A percentile compares a stretch with the other conserved stretches of the same genome.
Conservation (phyloP, 1,140 invertebrate genomes). For the Galendromus occidentalis region DNA sequence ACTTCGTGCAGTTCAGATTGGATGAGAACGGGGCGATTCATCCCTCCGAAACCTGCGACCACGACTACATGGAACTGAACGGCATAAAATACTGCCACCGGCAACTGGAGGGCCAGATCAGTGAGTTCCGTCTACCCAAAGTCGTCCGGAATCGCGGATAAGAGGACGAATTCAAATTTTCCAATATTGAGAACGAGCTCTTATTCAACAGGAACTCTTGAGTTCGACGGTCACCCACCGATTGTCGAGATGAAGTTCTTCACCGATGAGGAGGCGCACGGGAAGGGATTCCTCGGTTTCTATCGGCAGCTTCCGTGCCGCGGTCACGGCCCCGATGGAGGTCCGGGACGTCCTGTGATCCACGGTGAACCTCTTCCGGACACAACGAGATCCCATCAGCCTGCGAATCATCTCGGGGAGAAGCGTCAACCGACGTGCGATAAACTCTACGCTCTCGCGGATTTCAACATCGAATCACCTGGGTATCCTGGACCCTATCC, state of each 20-base stretch:
- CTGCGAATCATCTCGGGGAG: not conserved
- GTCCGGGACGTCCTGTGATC: not conserved
- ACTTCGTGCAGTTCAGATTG: constrained; percentile 20
- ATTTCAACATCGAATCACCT: constrained; percentile 19
- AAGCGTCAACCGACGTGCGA: constrained; percentile 19
- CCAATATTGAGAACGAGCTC: too few species aligned
- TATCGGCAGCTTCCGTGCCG: constrained; percentile 16
- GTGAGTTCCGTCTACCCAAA: constrained; percentile 16
- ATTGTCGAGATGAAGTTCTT: constrained; percentile 18
- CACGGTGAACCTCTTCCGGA: not conserved
- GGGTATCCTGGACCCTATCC: constrained; percentile 21
- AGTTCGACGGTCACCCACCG: constrained; percentile 17
- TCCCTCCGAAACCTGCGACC: constrained; percentile 15
- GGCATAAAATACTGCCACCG: constrained; percentile 22
- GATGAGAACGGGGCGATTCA: constrained; percentile 15
- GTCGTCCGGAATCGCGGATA: not conserved
- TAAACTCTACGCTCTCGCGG: constrained; percentile 15
- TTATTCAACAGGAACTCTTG: constrained; percentile 18
- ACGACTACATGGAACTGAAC: constrained; percentile 22
- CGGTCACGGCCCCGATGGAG: not conserved
- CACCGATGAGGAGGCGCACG: constrained; percentile 14
- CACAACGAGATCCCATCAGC: not conserved
- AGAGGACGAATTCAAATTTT: too few species aligned
- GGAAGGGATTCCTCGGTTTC: constrained; percentile 18
- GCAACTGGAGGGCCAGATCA: constrained; percentile 19